These are phyloP conservation scores for Odobenus rosmarus DNA, from an alignment of 2,113 vertebrate species.

Conservation along the genomic window DNA sequence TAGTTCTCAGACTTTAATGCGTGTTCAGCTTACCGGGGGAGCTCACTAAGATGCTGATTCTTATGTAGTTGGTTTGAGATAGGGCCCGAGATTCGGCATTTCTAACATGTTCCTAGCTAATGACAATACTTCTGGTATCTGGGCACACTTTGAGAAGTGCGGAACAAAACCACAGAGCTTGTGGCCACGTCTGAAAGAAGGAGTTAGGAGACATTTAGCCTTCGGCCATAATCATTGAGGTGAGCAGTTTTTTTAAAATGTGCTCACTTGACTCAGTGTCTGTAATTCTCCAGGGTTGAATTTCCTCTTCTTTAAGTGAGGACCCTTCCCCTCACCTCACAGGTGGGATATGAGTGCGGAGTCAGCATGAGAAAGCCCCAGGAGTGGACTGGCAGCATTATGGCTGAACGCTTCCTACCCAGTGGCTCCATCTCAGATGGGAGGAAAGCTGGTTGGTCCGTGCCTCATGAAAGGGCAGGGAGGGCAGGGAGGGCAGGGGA, in stretches of 20 bases:
- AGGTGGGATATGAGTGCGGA: not conserved
- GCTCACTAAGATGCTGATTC: not conserved
- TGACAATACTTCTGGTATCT: not conserved
- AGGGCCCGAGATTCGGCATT: not conserved
- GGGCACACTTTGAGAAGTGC: not conserved
- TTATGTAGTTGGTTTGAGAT: not conserved
- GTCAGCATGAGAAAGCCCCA: not conserved
- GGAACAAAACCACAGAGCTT: not conserved
- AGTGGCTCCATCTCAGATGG: not conserved
- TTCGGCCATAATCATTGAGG: not conserved
- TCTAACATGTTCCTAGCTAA: not conserved
- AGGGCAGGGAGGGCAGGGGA: not conserved
- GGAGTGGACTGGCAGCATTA: not conserved
- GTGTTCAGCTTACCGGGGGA: not conserved
- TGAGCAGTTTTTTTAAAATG: not conserved
- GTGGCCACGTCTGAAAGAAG: not conserved
- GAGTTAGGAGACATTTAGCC: not conserved
- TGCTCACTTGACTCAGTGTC: not conserved
- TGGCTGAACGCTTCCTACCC: not conserved
- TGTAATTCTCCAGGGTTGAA: not conserved
- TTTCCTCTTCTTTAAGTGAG: not conserved
- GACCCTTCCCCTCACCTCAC: not conserved
- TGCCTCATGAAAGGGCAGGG: not conserved
- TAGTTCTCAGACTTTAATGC: not conserved
- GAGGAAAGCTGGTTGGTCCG: not conserved